Conservation (phyloP, 2,888 invertebrate species). For the Rhingia rostrata region DNA sequence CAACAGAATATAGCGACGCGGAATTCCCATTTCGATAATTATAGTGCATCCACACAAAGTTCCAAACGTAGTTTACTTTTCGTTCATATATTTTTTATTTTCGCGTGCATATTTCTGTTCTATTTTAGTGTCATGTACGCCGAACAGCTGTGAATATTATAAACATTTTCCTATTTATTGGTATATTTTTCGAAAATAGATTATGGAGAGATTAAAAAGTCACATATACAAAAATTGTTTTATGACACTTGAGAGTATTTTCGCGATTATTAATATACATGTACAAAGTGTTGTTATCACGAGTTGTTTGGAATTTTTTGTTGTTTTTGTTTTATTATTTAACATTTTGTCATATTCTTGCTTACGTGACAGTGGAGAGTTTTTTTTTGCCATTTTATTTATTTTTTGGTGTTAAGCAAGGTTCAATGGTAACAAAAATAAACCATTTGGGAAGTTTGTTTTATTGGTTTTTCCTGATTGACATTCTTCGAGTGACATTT, state of each 20-base stretch:
- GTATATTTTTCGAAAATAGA: slow-evolving; percentile 37
- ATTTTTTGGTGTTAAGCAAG: too few species aligned
- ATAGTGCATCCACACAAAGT: slow-evolving; percentile 43
- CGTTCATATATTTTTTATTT: slow-evolving; percentile 6
- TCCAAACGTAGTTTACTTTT: not conserved
- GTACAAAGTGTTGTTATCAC: not conserved
- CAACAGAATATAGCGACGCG: not conserved
- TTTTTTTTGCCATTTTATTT: too few species aligned
- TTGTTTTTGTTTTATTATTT: too few species aligned
- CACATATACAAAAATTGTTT: slow-evolving; percentile 8
- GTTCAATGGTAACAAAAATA: too few species aligned
- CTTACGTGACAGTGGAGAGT: too few species aligned
- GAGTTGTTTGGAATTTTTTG: too few species aligned
- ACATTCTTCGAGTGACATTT: too few species aligned
- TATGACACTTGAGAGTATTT: slow-evolving; percentile 5
- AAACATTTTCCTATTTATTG: slow-evolving; percentile 55
- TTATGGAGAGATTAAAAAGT: slow-evolving; percentile 25
- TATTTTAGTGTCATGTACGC: slow-evolving; percentile 55
- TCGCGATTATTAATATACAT: not conserved
- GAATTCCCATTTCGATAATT: slow-evolving; percentile 49
- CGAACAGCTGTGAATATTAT: slow-evolving; percentile 64
- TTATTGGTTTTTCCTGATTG: too few species aligned
- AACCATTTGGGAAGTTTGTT: too few species aligned
- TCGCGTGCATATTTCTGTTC: slow-evolving; percentile 14
- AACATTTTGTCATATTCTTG: too few species aligned